These are phyloP conservation scores for Sebastes alutus DNA, from an alignment of 2,797 vertebrate genomes.

Conservation along the genomic window DNA sequence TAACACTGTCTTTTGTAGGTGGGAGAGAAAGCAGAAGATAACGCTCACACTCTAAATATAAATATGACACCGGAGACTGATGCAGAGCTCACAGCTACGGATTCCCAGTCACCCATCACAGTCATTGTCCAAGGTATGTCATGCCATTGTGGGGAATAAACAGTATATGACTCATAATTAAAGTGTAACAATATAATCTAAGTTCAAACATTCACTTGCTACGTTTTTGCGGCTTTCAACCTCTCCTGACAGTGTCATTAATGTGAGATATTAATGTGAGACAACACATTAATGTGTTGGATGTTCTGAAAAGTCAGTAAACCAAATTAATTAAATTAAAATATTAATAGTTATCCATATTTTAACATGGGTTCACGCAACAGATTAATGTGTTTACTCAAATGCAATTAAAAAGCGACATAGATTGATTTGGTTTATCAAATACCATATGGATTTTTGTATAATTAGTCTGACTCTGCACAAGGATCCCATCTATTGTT, in stretches of 20 bases:
- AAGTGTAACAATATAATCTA: not conserved
- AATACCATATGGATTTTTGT: not conserved
- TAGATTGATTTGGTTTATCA: not conserved
- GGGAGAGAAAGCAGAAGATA: constrained; percentile 39
- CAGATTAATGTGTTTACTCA: not conserved
- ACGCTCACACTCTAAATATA: constrained; percentile 58
- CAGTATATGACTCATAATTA: not conserved
- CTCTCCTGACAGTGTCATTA: not conserved
- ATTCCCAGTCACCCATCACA: constrained; percentile 36
- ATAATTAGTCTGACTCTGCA: not conserved
- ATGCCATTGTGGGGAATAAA: not conserved
- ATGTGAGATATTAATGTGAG: not conserved
- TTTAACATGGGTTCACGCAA: not conserved
- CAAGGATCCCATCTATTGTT: not conserved
- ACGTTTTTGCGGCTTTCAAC: not conserved
- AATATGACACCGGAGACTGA: constrained; percentile 51
- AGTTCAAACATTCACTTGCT: not conserved
- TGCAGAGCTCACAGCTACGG: constrained; percentile 11
- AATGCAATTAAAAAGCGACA: not conserved
- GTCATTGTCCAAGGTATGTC: constrained; percentile 64
- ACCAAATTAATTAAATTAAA: not conserved
- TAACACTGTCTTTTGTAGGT: constrained; percentile 37
- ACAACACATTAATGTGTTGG: not conserved
- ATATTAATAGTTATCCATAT: not conserved
- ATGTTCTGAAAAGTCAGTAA: not conserved